phyloP scores from a whole-genome alignment of 2,888 invertebrate genomes.

The Lasioglossum oenotherae region DNA sequence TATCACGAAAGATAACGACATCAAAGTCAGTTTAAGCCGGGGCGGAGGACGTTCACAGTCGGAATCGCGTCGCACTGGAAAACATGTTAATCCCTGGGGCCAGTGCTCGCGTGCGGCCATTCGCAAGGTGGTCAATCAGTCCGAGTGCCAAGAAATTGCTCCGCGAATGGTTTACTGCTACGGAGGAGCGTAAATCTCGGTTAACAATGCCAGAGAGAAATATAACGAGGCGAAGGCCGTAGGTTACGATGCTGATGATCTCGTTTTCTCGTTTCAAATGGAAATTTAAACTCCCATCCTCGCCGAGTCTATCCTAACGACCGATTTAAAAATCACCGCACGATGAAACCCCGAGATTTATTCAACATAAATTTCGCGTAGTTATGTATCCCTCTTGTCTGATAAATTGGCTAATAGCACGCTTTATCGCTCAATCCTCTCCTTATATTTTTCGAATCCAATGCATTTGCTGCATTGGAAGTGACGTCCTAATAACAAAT shows the following conservation, averaged over 20 bases:
- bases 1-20: conserved; percentile 55
- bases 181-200: conserved; percentile 68
- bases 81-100: conserved; percentile 67
- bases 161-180: conserved; percentile 63
- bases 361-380: neutral
- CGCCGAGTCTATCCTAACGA: conserved; percentile 10
- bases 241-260: conserved; percentile 49
- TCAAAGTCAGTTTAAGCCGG: conserved; percentile 53
- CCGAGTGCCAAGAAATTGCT: conserved; percentile 68
- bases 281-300: conserved; percentile 24
- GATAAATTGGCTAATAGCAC: neutral
- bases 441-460: neutral
- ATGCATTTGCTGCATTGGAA: neutral
- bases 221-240: conserved; percentile 56
- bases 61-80: conserved; percentile 47
- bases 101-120: conserved; percentile 33
- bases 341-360: conserved; percentile 14
- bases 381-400: neutral
- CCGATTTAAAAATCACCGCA: neutral
- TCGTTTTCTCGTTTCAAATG: conserved; percentile 58
- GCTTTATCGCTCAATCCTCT: neutral
- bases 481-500: neutral
- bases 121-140: conserved; percentile 65
- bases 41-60: conserved; percentile 41
- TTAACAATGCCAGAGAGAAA: conserved; percentile 65